These are phyloP conservation scores for Acipenser ruthenus DNA, from an alignment of 2,797 vertebrate species.

Conservation along the genomic window DNA sequence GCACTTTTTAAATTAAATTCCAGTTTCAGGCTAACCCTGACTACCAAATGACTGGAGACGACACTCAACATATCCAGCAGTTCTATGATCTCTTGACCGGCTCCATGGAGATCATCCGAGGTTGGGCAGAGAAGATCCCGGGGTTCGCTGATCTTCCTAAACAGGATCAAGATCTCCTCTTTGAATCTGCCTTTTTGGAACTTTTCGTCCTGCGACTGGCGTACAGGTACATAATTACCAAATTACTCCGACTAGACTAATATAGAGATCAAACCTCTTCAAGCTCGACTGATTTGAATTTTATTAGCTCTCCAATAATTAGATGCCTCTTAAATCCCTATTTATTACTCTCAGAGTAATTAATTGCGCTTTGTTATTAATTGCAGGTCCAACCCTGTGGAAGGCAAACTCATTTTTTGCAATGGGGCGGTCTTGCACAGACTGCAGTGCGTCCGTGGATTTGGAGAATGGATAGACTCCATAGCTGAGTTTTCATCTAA, in stretches of 20 bases:
- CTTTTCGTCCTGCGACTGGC: slow-evolving; percentile 92
- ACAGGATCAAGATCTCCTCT: slow-evolving; percentile 92
- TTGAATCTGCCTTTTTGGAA: slow-evolving; percentile 95
- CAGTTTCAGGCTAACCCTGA: slow-evolving; percentile 99
- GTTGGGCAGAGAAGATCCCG: slow-evolving; percentile 96
- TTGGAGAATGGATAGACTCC: slow-evolving; percentile 97
- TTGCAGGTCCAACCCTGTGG: slow-evolving; percentile 93
- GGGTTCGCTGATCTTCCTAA: slow-evolving; percentile 87
- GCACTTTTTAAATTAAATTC: slow-evolving; percentile 77
- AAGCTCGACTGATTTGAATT: slow-evolving; percentile 64
- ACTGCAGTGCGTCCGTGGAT: slow-evolving; percentile 94
- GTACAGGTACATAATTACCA: slow-evolving; percentile 73
- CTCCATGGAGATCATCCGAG: slow-evolving; percentile 98
- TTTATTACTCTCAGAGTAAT: slow-evolving; percentile 76
- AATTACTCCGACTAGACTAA: slow-evolving; percentile 19
- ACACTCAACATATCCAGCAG: slow-evolving; percentile 97
- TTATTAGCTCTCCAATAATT: slow-evolving; percentile 81
- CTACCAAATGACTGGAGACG: slow-evolving; percentile 94
- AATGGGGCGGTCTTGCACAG: slow-evolving; percentile 94
- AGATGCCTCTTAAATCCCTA: slow-evolving; percentile 73
- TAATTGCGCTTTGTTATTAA: slow-evolving; percentile 66
- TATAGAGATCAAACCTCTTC: slow-evolving; percentile 50
- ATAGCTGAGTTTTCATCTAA: slow-evolving; percentile 98
- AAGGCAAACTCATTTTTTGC: slow-evolving; percentile 98
- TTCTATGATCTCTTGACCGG: slow-evolving; percentile 97